Conservation (phyloP, 2,888 invertebrate species). For the Cabera pusaria region DNA sequence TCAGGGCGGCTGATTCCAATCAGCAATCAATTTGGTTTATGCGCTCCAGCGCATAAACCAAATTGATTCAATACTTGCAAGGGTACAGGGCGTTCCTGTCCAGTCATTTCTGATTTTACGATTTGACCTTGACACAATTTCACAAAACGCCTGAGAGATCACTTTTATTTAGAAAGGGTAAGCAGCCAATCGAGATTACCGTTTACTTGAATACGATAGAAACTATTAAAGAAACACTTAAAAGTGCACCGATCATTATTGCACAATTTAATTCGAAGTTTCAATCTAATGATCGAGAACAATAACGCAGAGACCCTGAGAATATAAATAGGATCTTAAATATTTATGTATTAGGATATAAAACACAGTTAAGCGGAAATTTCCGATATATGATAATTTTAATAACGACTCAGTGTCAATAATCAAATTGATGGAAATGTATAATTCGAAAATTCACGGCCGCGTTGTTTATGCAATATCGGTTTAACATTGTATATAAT, state of each 20-base stretch:
- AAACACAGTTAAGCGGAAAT: conserved; percentile 37
- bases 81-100: conserved; percentile 9
- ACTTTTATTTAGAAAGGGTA: no score
- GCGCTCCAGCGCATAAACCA: conserved; percentile 20
- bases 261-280: conserved; percentile 5
- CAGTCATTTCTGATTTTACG: not conserved
- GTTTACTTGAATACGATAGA: no score
- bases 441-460: conserved; percentile 42
- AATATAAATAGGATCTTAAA: conserved; percentile 8
- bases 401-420: conserved; percentile 39
- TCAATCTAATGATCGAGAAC: conserved; percentile 10
- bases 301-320: conserved; percentile 22
- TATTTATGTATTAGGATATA: conserved; percentile 23
- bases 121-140: no score
- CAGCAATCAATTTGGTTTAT: no score
- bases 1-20: conserved; percentile 48
- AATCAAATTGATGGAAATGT: conserved; percentile 42
- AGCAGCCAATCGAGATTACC: no score
- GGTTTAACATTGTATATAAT: conserved; percentile 1
- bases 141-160: no score
- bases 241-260: not conserved
- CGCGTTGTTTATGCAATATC: conserved; percentile 40
- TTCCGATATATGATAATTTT: conserved; percentile 43
- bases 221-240: not conserved
- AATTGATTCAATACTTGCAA: conserved; percentile 15